Conservation (phyloP, 2,888 invertebrate species). For the Microctonus brassicae region DNA sequence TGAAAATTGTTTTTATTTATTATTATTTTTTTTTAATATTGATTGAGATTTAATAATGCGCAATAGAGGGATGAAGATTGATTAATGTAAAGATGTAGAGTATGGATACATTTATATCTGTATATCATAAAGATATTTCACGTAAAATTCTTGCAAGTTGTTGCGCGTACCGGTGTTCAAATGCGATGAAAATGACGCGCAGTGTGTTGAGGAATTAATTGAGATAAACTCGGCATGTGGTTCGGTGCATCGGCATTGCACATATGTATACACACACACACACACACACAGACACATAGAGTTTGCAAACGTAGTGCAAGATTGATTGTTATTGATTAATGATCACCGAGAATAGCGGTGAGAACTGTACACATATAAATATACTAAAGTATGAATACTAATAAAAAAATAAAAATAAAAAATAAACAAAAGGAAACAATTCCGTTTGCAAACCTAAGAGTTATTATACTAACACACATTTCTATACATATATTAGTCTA, state of each 20-base stretch:
- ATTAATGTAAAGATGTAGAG: slow-evolving; percentile 37
- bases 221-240: slow-evolving; percentile 48
- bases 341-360: slow-evolving; percentile 42
- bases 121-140: slow-evolving; percentile 24
- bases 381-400: not conserved
- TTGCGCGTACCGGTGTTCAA: slow-evolving; percentile 4
- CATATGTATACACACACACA: not conserved
- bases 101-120: not conserved
- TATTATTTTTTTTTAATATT: not conserved
- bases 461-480: slow-evolving; percentile 16
- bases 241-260: slow-evolving; percentile 33
- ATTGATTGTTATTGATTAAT: slow-evolving; percentile 52
- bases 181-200: slow-evolving; percentile 40
- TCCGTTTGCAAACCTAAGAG: slow-evolving; percentile 27
- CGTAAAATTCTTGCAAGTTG: slow-evolving; percentile 29
- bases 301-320: slow-evolving; percentile 32
- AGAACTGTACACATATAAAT: slow-evolving; percentile 31
- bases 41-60: not conserved
- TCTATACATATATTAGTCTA: slow-evolving; percentile 22
- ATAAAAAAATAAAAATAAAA: not conserved
- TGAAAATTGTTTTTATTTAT: not conserved
- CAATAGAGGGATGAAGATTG: slow-evolving; percentile 40
- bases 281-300: not conserved
- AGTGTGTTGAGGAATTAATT: slow-evolving; percentile 43
- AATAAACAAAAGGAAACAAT: slow-evolving; percentile 11